Base-by-base conservation (phyloP, 2,113 vertebrate species). In the Burhinus oedicnemus region DNA sequence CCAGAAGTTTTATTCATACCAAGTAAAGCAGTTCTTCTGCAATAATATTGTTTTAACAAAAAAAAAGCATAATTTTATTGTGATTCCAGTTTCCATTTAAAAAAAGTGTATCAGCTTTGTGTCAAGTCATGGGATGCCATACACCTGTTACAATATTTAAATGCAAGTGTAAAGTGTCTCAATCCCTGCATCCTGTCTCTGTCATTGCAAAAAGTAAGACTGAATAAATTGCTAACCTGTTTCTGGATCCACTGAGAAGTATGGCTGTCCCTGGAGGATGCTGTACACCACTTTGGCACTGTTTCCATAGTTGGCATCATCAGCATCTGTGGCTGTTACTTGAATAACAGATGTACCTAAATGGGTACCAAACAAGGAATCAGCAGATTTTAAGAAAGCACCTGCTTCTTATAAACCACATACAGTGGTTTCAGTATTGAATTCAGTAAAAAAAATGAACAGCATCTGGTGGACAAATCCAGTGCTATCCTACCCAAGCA, bases 221-320 rank as follows among this genome's bases (percentile, higher is more conserved):
- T 52, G n/a, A 62, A n/a, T 34, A 5, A 55, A 6, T n/a, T 36
- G 20, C 97, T 98, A 90, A 99, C 99, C 99, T 96, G 99, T 99
- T 87, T 99, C 99, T 34, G 99, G 99, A 86, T 99, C 99, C 95
- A 99, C 98, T 49, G 99, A 99, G 96, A 99, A 99, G 83, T 99
- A 99, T 0, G 99, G 99, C 57, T 99, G 99, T 74, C 99, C 99
- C 92, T 99, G 99, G 22, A 99, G 97, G 55, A 99, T 99, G 95
- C 99, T 99, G 75, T 99, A 99, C 13, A 99, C 99, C 16, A 99
- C 98, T 97, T 99, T 99, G 92, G 99, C 99, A 89, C 99, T 99
- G 97, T 99, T 99, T 84, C 99, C 99, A 0, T 99, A 99, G 29
- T 99, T 99, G 91, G 99, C 98, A 79, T 99, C 99, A 88, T 99